Conservation (phyloP, 2,797 vertebrate species). For the Xyrichtys novacula region DNA sequence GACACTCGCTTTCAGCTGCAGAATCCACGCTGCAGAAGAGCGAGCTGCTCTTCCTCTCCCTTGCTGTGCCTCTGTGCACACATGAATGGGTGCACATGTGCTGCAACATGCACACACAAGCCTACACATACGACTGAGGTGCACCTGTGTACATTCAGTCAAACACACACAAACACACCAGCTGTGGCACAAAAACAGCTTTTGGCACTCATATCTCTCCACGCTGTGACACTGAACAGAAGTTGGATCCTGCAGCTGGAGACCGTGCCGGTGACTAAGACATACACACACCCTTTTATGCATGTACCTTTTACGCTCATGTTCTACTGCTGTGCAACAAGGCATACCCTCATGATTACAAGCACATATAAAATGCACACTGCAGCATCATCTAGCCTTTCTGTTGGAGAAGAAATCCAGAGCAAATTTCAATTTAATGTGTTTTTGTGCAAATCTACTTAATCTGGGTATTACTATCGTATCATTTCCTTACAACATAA, state of each 20-base stretch:
- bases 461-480: too few species aligned
- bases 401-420: too few species aligned
- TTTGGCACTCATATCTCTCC: conserved; percentile 58
- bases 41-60: conserved; percentile 59
- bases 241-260: conserved; percentile 62
- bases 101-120: conserved; percentile 14
- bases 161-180: conserved; percentile 39
- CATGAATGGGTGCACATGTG: conserved; percentile 33
- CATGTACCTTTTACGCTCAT: conserved; percentile 2
- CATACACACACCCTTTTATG: not conserved
- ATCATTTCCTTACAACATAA: too few species aligned
- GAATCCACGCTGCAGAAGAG: conserved; percentile 59
- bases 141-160: conserved; percentile 41
- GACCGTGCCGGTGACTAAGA: conserved; percentile 17
- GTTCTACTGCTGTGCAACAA: not conserved
- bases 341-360: not conserved
- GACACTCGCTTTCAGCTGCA: too few species aligned
- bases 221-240: conserved; percentile 61
- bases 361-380: conserved; percentile 14
- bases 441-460: too few species aligned
- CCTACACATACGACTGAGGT: not conserved
- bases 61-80: conserved; percentile 51
- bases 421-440: too few species aligned
- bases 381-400: not conserved
- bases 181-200: conserved; percentile 57